Base-by-base conservation (phyloP, 2,888 invertebrate species). In the Mechanitis mazaeus region DNA sequence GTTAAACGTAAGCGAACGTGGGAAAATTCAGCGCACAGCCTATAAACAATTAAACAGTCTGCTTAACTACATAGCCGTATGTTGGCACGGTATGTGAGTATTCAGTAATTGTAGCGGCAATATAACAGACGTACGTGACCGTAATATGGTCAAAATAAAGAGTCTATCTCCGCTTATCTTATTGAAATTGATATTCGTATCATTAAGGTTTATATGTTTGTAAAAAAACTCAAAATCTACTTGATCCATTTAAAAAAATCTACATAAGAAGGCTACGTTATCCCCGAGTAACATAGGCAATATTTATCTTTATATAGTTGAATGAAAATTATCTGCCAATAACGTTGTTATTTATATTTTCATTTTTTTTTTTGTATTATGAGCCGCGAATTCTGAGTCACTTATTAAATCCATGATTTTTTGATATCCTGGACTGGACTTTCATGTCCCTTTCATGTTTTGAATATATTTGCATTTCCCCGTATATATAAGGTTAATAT, bases 61-160 rank as follows among this genome's bases (percentile, higher is more conserved):
- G 70, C 67, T 71, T 69, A 71, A 71, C 71, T 68, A 64, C 65
- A 69, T 64, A 62, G 63, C 58, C 67, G 70, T 70, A 62, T 69
- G 72, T 72, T 69, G 69, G 69, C 74, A 71, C 70, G 70, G 70
- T 71, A 72, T 70, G 69, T 69, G 68, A 68, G 73, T 74, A 80
- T 85, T 84, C 80, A 83, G 81, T 85, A 85, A 85, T 85, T 84
- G 81, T 79, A 78, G 77, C 77, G 75, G 80, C 79, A 83, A 84
- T 80, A 79, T 76, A 76, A 77, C 75, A 61, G 72, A 60, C 71
- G 78, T 70, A 80, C 84, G 83, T 85, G 84, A 83, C 81, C 78
- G 79, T 77, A 80, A 80, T 83, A 80, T 77, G 73, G 72, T 77
- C 71, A 67, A 75, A 78, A 78, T 74, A 72, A 77, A 82, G 76